Conservation (phyloP, 2,113 vertebrate genomes). For the Azemiops feae region DNA sequence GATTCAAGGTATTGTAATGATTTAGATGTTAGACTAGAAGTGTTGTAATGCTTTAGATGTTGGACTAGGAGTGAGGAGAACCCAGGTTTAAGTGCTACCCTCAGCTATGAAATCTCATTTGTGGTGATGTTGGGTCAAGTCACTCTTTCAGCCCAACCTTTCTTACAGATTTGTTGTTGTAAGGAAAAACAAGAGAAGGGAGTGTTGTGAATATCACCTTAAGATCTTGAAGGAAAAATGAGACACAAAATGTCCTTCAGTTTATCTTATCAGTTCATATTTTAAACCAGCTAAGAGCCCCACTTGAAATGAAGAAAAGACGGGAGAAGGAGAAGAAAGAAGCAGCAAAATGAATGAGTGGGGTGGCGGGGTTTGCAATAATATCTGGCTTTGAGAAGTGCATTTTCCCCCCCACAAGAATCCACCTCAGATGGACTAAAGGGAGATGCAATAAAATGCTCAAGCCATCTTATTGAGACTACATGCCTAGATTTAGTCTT, state of each 20-base stretch:
- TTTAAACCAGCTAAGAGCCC: background rate
- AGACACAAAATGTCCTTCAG: background rate
- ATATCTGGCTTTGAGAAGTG: background rate
- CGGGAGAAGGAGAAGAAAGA: background rate
- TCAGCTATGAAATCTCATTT: background rate
- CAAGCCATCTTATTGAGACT: background rate
- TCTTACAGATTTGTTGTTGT: background rate
- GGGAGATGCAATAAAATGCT: background rate
- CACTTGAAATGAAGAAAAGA: background rate
- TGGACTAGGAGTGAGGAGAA: background rate
- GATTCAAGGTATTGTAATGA: background rate
- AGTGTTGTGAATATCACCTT: background rate
- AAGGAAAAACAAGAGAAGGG: background rate
- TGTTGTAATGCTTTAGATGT: too few relatives aligned
- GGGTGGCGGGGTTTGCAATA: too few relatives aligned
- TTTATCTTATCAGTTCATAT: background rate
- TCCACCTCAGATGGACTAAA: background rate
- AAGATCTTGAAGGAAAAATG: background rate
- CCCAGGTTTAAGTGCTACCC: background rate
- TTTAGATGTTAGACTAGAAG: background rate
- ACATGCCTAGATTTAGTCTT: conserved; percentile 55
- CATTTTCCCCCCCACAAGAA: background rate
- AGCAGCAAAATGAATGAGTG: background rate
- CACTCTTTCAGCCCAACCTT: background rate
- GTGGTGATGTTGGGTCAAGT: background rate